Evolutionary conservation across 1,140 invertebrate species (phyloP).

Genomic region (Protaetia brevitarsis): DNA sequence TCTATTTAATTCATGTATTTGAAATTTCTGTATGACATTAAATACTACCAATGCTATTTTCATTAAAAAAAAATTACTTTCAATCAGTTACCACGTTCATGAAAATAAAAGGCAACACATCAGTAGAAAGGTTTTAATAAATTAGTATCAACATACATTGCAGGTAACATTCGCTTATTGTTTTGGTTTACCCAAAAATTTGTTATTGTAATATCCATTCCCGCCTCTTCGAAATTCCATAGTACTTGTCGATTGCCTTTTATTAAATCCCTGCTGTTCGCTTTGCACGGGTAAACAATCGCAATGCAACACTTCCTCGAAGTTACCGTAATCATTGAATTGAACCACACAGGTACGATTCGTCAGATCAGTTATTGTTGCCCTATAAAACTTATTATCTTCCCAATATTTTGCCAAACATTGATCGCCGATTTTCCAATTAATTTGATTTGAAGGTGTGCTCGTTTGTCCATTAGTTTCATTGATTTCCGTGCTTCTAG

Average conservation of each 20-base stretch:
- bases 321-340: constrained; percentile 84
- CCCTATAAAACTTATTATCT: constrained; percentile 87
- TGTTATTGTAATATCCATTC: constrained; percentile 3
- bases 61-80: too few species aligned
- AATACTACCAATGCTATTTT: too few species aligned
- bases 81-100: not conserved
- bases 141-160: constrained; percentile 12
- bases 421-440: constrained; percentile 73
- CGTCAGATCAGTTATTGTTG: constrained; percentile 74
- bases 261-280: constrained; percentile 16
- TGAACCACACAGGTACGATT: constrained; percentile 78
- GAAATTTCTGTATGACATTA: too few species aligned
- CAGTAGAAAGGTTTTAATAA: not conserved
- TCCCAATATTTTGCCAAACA: constrained; percentile 91
- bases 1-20: too few species aligned
- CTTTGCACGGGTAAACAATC: constrained; percentile 67
- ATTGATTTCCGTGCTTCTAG: not conserved
- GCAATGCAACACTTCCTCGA: constrained; percentile 78
- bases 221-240: constrained; percentile 18
- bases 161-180: not conserved
- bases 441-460: not conserved
- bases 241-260: not conserved
- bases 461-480: not conserved
- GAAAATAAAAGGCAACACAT: not conserved
- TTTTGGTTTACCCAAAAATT: not conserved